Conservation (phyloP, 2,797 vertebrate species). For the Aplochiton taeniatus region DNA sequence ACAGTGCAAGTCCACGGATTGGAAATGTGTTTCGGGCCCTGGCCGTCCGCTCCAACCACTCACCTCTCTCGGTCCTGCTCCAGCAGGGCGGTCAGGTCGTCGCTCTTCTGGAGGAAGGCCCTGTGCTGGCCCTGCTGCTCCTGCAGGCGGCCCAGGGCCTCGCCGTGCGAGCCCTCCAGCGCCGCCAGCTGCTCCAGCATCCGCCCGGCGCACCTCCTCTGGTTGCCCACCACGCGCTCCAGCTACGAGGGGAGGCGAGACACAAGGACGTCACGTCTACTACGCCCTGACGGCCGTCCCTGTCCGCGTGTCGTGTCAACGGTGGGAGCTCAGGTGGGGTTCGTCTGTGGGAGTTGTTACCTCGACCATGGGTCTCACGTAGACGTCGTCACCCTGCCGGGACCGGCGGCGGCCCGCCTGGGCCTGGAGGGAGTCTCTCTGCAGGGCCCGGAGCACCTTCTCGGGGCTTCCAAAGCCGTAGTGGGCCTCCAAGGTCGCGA, state of each 20-base stretch:
- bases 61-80: constrained; percentile 90
- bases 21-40: too few relatives aligned
- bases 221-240: constrained; percentile 82
- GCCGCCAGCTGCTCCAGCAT: constrained; percentile 84
- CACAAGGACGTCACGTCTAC: too few relatives aligned
- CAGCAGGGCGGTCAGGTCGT: constrained; percentile 83
- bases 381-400: constrained; percentile 85
- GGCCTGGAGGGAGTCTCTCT: constrained; percentile 84
- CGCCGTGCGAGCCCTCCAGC: constrained; percentile 80
- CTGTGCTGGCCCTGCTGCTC: constrained; percentile 85
- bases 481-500: constrained; percentile 84
- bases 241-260: constrained; percentile 69
- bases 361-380: constrained; percentile 86
- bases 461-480: constrained; percentile 86
- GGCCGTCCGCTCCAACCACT: too few relatives aligned
- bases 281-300: too few relatives aligned
- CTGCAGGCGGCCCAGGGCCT: constrained; percentile 78
- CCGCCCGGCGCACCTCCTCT: constrained; percentile 76
- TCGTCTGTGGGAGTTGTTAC: constrained; percentile 67
- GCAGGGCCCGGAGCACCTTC: constrained; percentile 85
- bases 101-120: constrained; percentile 82
- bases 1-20: too few relatives aligned
- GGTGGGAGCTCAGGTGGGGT: too few relatives aligned
- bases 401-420: constrained; percentile 49
- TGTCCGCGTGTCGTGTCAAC: too few relatives aligned